Evolutionary conservation across 2,113 vertebrate species (phyloP).

Genomic region (Drymodes brunneopygia): DNA sequence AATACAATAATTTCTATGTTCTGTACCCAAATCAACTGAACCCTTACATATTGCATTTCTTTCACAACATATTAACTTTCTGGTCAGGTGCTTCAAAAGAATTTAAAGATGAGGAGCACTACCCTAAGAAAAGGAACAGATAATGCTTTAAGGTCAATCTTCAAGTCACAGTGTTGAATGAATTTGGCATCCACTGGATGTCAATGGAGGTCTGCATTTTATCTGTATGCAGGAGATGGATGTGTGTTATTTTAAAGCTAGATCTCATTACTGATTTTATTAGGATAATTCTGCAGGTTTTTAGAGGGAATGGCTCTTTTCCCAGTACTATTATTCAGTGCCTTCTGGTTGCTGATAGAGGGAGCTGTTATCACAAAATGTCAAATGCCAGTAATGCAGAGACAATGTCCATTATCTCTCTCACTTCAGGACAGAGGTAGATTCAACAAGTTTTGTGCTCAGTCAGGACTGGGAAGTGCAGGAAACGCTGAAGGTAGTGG

Average conservation of each 20-base stretch:
- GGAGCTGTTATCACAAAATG: not conserved
- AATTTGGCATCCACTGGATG: not conserved
- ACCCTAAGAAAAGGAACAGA: not conserved
- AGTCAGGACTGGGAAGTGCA: not conserved
- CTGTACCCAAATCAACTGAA: not conserved
- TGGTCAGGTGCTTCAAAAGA: not conserved
- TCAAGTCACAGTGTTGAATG: not conserved
- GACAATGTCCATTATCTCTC: not conserved
- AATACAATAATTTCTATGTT: not conserved
- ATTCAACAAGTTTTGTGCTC: not conserved
- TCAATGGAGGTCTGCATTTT: not conserved
- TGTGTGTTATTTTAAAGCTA: not conserved
- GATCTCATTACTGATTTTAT: not conserved
- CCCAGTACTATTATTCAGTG: not conserved
- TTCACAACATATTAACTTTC: not conserved
- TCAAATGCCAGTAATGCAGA: not conserved
- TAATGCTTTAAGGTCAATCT: not conserved
- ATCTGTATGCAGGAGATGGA: not conserved
- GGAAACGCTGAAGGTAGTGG: not conserved
- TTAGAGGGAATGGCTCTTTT: not conserved
- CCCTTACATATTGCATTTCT: not conserved
- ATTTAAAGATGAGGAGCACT: not conserved
- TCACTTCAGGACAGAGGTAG: not conserved
- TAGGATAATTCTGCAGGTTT: not conserved
- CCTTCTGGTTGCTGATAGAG: not conserved